Evolutionary conservation across 1,140 invertebrate species (phyloP), one percentile per base, ranked within the genome.

Genomic region (Bombus affinis): DNA sequence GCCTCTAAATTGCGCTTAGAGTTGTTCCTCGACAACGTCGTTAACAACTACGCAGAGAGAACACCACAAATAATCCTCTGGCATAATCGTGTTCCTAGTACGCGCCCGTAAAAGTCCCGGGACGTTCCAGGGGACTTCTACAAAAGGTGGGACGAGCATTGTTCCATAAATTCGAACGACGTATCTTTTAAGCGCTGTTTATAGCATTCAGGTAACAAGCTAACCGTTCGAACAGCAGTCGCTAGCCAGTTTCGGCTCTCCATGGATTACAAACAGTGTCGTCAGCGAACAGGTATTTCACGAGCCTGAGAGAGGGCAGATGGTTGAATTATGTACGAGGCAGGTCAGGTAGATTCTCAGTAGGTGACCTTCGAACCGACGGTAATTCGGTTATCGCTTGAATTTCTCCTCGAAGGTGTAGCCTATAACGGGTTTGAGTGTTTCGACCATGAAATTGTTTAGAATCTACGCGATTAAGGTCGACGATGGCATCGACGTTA

Each of bases 181-280:
- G n/a, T 47, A 70, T 59, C 75, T 81, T 82, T 35, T 32, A 39
- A 77, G 53, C n/a, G 37, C 35, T 47, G 57, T 83, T 88, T 77
- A 88, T 53, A n/a, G 62, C 32, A 32, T 37, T 66, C 86, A 85
- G 76, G 72, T 89, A 88, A 57, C 66, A 32, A n/a, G 74, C 35
- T n/a, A 44, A 32, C 32, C 53, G 47, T 53, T 53, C 47, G 47
- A 22, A 53, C 18, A 39, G 65, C 39, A 77, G 47, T 47, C 25
- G 62, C 44, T 80, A 66, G 71, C n/a, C 71, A 73, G 47, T 86
- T 44, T 78, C 59, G 22, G 35, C 74, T 15, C 18, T 32, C 75
- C 25, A 66, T 78, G 68, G 70, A 78, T 81, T 78, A 10, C 53
- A 75, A 76, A 81, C 62, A 86, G 59, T 85, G 35, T 42, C 76